These are phyloP conservation scores for Micromussa lordhowensis DNA, from an alignment of 92 coral and sea anemone genomes.

Conservation along the genomic window DNA sequence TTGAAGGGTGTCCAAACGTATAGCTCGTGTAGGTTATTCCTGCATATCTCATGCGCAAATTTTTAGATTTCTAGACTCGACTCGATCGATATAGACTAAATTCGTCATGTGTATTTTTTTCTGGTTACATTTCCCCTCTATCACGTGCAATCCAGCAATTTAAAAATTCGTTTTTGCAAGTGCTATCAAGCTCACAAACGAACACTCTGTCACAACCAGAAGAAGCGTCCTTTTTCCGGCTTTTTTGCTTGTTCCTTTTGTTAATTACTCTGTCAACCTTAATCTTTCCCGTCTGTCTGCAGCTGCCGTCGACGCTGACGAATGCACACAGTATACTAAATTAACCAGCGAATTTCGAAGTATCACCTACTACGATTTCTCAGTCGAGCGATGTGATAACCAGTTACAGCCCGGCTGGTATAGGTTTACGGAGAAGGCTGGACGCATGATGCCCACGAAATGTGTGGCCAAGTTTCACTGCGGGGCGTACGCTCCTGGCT, in stretches of 20 bases:
- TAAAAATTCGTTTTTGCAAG: neutral
- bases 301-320: slow-evolving; percentile 26
- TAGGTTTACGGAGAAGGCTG: slow-evolving; percentile 56
- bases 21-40: no score
- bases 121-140: neutral
- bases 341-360: slow-evolving; percentile 32
- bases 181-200: neutral
- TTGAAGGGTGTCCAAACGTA: no score
- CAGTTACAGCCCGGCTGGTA: slow-evolving; percentile 52
- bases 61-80: no score
- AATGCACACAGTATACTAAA: slow-evolving; percentile 47
- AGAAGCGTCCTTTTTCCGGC: neutral
- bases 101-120: no score
- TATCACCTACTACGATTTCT: slow-evolving; percentile 13
- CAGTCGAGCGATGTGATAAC: slow-evolving; percentile 36
- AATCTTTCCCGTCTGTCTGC: neutral
- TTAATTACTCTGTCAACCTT: neutral
- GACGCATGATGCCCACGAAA: slow-evolving; percentile 50
- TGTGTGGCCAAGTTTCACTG: slow-evolving; percentile 54
- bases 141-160: neutral
- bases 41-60: no score
- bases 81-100: no score
- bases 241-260: neutral
- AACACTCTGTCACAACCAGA: neutral
- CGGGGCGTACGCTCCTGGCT: slow-evolving; percentile 51